phyloP scores from a whole-genome alignment of 2,113 vertebrate genomes.

The Pitta sordida region DNA sequence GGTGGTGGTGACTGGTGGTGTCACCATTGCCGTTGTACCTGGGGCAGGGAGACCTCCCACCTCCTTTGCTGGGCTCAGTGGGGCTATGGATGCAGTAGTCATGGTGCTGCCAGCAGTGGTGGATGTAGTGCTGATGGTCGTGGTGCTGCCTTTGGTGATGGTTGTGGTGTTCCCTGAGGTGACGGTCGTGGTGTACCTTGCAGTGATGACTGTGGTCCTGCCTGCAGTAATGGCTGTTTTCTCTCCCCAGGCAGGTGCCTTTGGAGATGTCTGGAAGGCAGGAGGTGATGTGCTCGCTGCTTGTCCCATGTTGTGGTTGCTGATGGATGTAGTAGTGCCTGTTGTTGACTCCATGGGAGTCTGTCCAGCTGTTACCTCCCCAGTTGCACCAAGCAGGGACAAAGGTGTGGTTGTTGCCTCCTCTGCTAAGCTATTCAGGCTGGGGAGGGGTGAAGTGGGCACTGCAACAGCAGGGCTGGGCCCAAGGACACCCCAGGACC shows the following conservation, averaged over 20 bases:
- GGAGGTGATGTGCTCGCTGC: fast-evolving
- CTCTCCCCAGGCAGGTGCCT: background rate
- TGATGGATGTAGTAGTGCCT: fast-evolving
- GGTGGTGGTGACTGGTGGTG: background rate
- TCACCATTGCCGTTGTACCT: fast-evolving
- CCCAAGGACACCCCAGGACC: fast-evolving
- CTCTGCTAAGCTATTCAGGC: background rate
- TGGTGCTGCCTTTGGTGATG: fast-evolving
- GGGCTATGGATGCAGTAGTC: background rate
- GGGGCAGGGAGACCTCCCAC: fast-evolving
- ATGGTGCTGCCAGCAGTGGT: background rate
- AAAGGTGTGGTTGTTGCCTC: background rate
- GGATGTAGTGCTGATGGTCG: fast-evolving
- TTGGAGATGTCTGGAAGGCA: background rate
- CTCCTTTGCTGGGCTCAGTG: background rate
- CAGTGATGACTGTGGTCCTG: fast-evolving
- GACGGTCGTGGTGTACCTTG: fast-evolving
- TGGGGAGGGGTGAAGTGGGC: background rate
- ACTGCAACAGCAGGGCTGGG: background rate
- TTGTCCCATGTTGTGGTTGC: fast-evolving
- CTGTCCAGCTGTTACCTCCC: background rate
- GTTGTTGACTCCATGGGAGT: fast-evolving
- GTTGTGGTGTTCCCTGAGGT: background rate
- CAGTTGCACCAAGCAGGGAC: fast-evolving
- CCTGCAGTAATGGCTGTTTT: background rate